Base-by-base conservation (phyloP, 2,113 vertebrate genomes). In the Pipra filicauda region DNA sequence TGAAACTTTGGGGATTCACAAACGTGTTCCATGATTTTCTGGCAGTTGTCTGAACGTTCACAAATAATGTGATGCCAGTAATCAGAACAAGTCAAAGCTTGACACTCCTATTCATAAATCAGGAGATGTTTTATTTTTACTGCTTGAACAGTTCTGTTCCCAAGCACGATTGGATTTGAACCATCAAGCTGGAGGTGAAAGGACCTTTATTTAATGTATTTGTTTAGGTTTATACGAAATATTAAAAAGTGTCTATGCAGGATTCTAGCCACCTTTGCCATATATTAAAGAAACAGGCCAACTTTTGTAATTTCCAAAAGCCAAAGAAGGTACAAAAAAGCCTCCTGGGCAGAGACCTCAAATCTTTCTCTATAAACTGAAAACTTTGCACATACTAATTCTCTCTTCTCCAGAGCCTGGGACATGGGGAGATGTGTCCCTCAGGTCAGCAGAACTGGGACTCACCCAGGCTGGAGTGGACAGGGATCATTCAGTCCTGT, bases 1-100 rank as follows among this genome's bases (percentile, higher is more conserved):
- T 96, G 88, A 89, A 96, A 93, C 93, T 93, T 95, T 55, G 91
- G 96, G 95, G 96, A 96, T 94, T 92, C 86, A 79, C 96, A 94
- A 94, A 96, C 41, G 70, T 92, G 95, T 95, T 95, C 86, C 57
- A 28, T 93, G 91, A 70, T 89, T 95, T 96, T 92, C 91, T 97
- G 96, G 92, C 93, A 92, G 92, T 95, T 93, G 79, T 90, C 88
- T 94, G 41, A 95, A 89, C 27, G 70, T 94, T 96, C 95, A 96
- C 95, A 92, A 95, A 94, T 89, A 96, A 94, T 8, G 37, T 93
- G 96, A 97, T 94, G 92, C 88, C 91, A 84, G 91, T 81, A 95
- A 97, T 96, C 95, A 93, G 88, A 96, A 91, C 88, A 82, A 94
- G 96, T 95, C 88, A 96, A 93, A 97, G 91, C 73, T 78, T 86